phyloP scores from a whole-genome alignment of 1,140 invertebrate genomes.

The Trypoxylus dichotomus region DNA sequence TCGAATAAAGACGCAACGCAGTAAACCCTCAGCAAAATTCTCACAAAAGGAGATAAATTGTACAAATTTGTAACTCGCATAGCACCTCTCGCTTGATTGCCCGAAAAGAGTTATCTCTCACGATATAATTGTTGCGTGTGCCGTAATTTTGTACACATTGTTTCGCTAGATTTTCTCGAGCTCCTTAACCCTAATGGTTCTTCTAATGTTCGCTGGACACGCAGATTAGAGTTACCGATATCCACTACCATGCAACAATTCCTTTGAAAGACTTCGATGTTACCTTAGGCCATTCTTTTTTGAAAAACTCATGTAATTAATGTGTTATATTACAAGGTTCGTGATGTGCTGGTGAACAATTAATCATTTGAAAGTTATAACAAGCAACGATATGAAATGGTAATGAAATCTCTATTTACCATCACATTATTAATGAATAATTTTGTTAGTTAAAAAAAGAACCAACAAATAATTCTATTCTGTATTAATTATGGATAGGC shows the following conservation, averaged over 20 bases:
- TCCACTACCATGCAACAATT: background rate
- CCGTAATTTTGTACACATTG: background rate
- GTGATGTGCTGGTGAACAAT: background rate
- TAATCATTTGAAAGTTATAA: too few species aligned
- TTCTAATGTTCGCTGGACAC: background rate
- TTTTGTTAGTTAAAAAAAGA: too few species aligned
- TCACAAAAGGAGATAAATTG: too few species aligned
- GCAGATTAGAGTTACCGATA: constrained; percentile 11
- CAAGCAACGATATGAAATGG: too few species aligned
- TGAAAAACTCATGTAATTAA: background rate
- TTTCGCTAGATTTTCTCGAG: background rate
- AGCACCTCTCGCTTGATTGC: background rate
- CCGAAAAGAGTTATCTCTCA: background rate
- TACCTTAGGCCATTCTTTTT: background rate
- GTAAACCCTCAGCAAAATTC: too few species aligned
- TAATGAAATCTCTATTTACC: too few species aligned
- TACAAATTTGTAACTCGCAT: background rate
- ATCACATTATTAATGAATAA: too few species aligned
- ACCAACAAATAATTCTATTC: too few species aligned
- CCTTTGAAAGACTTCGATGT: background rate
- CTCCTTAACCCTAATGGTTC: background rate
- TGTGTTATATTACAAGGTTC: background rate
- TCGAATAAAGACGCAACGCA: too few species aligned
- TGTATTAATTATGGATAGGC: too few species aligned
- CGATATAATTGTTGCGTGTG: constrained; percentile 3